Conservation (phyloP, 2,797 vertebrate species). For the Danio tinwini region DNA sequence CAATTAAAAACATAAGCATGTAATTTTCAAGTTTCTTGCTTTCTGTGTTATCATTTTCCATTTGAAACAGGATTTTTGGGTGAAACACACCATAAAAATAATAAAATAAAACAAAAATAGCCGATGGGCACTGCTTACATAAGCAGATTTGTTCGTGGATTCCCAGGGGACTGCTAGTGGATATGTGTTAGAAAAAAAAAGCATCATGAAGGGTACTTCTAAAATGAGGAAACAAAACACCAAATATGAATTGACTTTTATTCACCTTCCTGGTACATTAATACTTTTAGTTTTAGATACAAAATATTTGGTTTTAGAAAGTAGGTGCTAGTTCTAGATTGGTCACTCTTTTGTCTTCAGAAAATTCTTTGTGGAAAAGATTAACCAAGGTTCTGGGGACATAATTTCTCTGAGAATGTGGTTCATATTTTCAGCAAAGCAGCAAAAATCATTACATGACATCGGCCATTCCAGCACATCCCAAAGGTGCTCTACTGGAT, state of each 20-base stretch:
- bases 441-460: too few relatives aligned
- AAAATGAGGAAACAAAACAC: neutral
- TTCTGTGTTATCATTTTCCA: neutral
- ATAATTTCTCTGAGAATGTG: too few relatives aligned
- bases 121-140: neutral
- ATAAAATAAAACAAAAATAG: neutral
- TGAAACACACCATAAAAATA: neutral
- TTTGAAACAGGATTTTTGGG: neutral
- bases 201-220: neutral
- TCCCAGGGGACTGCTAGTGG: neutral
- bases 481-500: too few relatives aligned
- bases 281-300: too few relatives aligned
- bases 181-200: neutral
- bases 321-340: too few relatives aligned
- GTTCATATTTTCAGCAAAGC: too few relatives aligned
- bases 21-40: neutral
- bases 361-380: too few relatives aligned
- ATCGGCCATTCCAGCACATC: too few relatives aligned
- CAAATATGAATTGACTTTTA: neutral
- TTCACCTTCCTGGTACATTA: too few relatives aligned
- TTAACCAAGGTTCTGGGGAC: too few relatives aligned
- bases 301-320: too few relatives aligned
- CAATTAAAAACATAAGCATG: neutral
- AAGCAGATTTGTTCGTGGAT: neutral
- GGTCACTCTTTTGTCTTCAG: too few relatives aligned